Conservation (phyloP, 1,140 invertebrate genomes). For the Archivesica marissinica region DNA sequence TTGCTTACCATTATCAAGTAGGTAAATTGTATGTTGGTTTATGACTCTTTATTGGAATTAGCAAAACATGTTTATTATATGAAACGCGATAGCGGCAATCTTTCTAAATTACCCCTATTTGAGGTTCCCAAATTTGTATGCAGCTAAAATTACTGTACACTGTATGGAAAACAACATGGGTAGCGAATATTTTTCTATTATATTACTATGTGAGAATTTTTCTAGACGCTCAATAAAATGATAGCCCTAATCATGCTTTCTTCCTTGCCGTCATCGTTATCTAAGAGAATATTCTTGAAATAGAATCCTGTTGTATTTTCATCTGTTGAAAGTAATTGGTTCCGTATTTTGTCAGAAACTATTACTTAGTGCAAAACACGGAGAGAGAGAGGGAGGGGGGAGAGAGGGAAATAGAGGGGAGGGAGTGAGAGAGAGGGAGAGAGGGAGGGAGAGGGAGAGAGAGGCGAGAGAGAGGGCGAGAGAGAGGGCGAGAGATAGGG, state of each 20-base stretch:
- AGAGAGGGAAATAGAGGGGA: no score
- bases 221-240: slow-evolving; percentile 4
- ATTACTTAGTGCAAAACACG: no score
- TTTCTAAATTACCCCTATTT: slow-evolving; percentile 29
- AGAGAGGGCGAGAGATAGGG: no score
- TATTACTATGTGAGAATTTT: neutral
- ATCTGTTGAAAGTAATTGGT: no score
- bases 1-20: slow-evolving; percentile 62
- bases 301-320: no score
- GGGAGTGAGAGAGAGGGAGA: no score
- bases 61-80: slow-evolving; percentile 52
- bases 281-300: no score
- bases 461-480: no score
- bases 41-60: slow-evolving; percentile 49
- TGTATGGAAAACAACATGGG: slow-evolving; percentile 7
- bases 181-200: neutral
- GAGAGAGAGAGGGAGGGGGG: no score
- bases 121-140: slow-evolving; percentile 44
- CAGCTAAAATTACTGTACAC: slow-evolving; percentile 40
- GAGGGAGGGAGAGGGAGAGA: no score
- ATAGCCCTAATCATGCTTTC: neutral
- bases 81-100: slow-evolving; percentile 46
- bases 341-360: no score
- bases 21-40: slow-evolving; percentile 59
- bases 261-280: neutral